phyloP scores from a whole-genome alignment of 2,113 vertebrate species.

The Malurus alboscapulatus region DNA sequence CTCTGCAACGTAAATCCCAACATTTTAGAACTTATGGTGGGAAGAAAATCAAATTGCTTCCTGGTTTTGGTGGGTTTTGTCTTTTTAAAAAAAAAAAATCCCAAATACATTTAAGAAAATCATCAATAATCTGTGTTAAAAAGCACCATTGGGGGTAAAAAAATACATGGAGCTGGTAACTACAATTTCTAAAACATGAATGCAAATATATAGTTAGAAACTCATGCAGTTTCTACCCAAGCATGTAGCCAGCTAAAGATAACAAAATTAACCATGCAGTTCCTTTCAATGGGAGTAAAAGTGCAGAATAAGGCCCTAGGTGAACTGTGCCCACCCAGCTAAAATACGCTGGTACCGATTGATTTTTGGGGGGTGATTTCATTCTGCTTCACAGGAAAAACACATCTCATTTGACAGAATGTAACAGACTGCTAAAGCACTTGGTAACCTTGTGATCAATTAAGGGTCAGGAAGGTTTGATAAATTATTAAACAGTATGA shows the following conservation, averaged over 20 bases:
- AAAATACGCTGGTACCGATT: neutral
- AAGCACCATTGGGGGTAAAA: neutral
- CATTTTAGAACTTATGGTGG: neutral
- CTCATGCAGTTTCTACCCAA: neutral
- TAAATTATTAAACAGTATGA: conserved; percentile 57
- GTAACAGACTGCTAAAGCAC: conserved; percentile 45
- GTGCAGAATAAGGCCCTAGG: neutral
- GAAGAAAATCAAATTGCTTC: neutral
- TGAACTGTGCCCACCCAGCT: neutral
- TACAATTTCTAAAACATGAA: neutral
- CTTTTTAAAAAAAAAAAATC: neutral
- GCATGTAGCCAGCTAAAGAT: neutral
- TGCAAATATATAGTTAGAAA: neutral
- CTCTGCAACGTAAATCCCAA: neutral
- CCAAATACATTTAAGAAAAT: neutral
- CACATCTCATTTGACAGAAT: conserved; percentile 5
- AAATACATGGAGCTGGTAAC: neutral
- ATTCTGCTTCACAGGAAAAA: conserved; percentile 43
- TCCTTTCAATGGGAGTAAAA: neutral
- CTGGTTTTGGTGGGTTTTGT: neutral
- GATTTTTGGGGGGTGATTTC: conserved; percentile 17
- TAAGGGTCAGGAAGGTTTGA: conserved; percentile 34
- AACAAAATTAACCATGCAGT: neutral
- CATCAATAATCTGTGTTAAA: neutral
- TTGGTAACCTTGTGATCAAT: conserved; percentile 55